phyloP scores from a whole-genome alignment of 2,888 invertebrate genomes.

The Lithophane leautieri region DNA sequence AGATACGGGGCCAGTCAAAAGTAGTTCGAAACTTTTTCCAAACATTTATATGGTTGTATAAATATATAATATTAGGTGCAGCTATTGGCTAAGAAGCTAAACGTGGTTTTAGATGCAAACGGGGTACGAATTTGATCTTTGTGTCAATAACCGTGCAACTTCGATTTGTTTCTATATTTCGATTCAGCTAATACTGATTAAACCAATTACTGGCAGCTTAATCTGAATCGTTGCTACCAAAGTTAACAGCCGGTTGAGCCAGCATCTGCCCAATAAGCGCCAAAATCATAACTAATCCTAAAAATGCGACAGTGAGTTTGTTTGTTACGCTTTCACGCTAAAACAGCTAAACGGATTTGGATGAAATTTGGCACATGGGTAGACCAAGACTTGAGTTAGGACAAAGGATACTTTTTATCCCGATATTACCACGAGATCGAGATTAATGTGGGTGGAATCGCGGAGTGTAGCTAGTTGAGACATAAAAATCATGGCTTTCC shows the following conservation, averaged over 20 bases:
- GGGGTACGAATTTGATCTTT: no score
- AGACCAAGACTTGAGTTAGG: no score
- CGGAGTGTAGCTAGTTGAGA: constrained; percentile 30
- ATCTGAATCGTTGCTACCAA: constrained; percentile 28
- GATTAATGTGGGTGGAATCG: no score
- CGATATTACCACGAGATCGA: no score
- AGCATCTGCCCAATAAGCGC: constrained; percentile 19
- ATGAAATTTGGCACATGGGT: no score
- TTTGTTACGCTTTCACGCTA: no score
- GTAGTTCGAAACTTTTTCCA: no score
- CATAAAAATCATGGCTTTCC: constrained; percentile 50
- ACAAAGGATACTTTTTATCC: no score
- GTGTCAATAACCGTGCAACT: neutral
- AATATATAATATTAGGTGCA: neutral
- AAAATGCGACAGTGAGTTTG: no score
- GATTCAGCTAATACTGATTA: constrained; percentile 18
- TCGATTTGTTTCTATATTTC: constrained; percentile 21
- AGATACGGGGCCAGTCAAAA: no score
- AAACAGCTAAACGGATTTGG: no score
- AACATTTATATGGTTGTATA: neutral
- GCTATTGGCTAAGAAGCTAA: neutral
- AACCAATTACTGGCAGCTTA: constrained; percentile 6
- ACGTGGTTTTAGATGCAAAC: neutral
- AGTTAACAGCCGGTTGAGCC: neutral
- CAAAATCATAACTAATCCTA: constrained; percentile 27